These are phyloP conservation scores for Daktulosphaira vitifoliae DNA, from an alignment of 1,140 invertebrate species.

Conservation along the genomic window DNA sequence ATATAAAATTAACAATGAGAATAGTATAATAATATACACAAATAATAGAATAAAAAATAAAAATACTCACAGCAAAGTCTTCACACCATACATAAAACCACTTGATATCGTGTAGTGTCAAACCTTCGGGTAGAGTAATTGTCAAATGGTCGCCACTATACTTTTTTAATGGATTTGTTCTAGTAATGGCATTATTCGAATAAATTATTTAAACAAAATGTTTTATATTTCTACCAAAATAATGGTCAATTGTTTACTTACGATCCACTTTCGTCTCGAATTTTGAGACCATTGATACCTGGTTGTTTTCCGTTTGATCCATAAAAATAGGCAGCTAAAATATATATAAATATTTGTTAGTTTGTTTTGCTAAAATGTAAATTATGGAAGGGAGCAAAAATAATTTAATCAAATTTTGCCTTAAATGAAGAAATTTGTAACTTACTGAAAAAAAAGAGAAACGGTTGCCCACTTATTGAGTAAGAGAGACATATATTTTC, in stretches of 20 bases:
- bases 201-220: background rate
- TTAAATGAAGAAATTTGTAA: too few relatives aligned
- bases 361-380: background rate
- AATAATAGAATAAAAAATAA: too few relatives aligned
- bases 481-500: too few relatives aligned
- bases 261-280: constrained; percentile 69
- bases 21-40: too few relatives aligned
- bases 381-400: too few relatives aligned
- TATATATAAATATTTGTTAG: constrained; percentile 33
- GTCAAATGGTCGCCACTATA: constrained; percentile 74
- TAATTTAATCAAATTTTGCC: too few relatives aligned
- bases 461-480: too few relatives aligned
- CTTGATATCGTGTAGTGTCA: constrained; percentile 67
- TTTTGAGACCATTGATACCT: constrained; percentile 58
- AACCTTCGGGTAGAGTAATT: constrained; percentile 74
- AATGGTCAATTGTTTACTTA: too few relatives aligned
- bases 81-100: constrained; percentile 88
- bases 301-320: constrained; percentile 60
- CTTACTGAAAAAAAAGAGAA: too few relatives aligned
- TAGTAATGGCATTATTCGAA: constrained; percentile 43
- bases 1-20: too few relatives aligned
- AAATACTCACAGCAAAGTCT: constrained; percentile 65
- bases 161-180: constrained; percentile 56
- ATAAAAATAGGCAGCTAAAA: constrained; percentile 78
- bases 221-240: background rate